Evolutionary conservation across 2,888 invertebrate genomes (phyloP), one percentile per base, ranked within the genome.

Genomic region (Microctonus brassicae): DNA sequence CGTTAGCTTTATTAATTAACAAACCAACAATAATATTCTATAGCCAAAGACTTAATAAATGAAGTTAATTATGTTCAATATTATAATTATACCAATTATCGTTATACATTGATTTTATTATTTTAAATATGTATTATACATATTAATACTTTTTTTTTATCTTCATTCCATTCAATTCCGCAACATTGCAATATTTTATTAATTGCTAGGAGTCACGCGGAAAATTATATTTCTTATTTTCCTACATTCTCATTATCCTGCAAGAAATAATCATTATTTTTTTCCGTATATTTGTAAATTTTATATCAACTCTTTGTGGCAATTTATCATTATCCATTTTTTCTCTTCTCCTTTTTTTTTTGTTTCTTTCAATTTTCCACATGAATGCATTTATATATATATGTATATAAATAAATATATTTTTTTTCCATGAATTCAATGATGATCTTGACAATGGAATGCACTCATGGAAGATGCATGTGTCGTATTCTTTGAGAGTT

Each of bases 401-500:
- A n/a, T n/a, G n/a, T 39, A 39, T 39, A 39, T n/a, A n/a, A 5
- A n/a, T 39, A n/a, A 13, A 66, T 39, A 53, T 66, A 57, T 9
- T 13, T 53, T 33, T 57, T 34, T 55, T 66, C 36, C 33, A n/a
- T 55, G n/a, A 33, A 24, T 66, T 36, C 22, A 66, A n/a, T n/a
- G n/a, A 39, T 36, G 57, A 17, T 34, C 33, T 58, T n/a, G 58
- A 33, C 29, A 29, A 33, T 33, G 58, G 58, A 58, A 66, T 72
- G 66, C 34, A 57, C 65, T 72, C 72, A 72, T 74, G 69, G 66
- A 72, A 65, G 61, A 72, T 72, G 65, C 69, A 74, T 72, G 70
- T 34, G 29, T 61, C 61, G 58, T 60, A 64, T 64, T 64, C 64
- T 36, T 34, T 47, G 42, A 65, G 65, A 64, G 68, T 13, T 53